Base-by-base conservation (phyloP, 2,797 vertebrate species). In the Sebastes reedi region DNA sequence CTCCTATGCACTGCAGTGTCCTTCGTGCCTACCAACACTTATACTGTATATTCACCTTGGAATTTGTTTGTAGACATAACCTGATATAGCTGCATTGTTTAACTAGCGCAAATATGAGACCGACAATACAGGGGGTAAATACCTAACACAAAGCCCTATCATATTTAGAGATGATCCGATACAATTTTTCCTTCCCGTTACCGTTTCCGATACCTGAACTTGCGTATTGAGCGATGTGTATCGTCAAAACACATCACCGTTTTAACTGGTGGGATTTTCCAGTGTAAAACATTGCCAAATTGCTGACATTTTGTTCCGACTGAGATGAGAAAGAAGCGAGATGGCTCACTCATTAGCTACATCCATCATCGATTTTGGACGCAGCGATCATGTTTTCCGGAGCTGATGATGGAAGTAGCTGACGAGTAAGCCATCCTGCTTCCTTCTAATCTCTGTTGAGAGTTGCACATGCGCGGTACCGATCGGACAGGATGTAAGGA, bases 31-130 rank as follows among this genome's bases (percentile, higher is more conserved):
- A 72, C 54, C 3, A 29, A 70, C 39, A 54, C 50, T 54, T 22
- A 54, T n/a, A 52, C 46, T 52, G 46, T 18, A 54, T 50, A 50
- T 50, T 85, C 60, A 87, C 62, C 66, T 84, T 81, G 69, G 69
- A 74, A 77, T 65, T 8, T 70, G 24, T 79, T 64, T 78, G 22
- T 62, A 67, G 67, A 76, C 61, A 65, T 36, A 82, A 76, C 3
- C n/a, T 32, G 65, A 82, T 72, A 82, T 72, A 9, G 39, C 34
- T 52, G 42, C 25, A 59, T 25, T 36, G 20, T 59, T 20, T 3
- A 24, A 20, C 42, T 13, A 2, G 16, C 22, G 14, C 22, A 71
- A 46, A 46, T n/a, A 67, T 32, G 10, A 65, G 30, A 22, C 14
- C 62, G 54, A 56, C 25, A 8, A 24, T 7, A n/a, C 24, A 67